Base-by-base conservation (phyloP, 2,113 vertebrate genomes). In the Apaloderma vittatum region DNA sequence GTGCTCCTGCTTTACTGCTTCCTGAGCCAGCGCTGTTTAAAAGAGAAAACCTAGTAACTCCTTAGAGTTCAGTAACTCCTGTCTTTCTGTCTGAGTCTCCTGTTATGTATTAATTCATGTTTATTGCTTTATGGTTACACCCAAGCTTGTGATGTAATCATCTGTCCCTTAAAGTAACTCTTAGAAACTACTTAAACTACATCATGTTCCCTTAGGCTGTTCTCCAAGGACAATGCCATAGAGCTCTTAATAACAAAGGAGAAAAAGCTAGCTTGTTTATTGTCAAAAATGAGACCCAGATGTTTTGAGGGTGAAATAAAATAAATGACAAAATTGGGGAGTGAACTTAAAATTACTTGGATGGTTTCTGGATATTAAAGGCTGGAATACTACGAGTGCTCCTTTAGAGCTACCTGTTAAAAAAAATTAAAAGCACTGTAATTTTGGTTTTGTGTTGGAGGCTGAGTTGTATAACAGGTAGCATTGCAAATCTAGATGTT, bases 221-320 rank as follows among this genome's bases (percentile, higher is more conserved):
- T 94, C 84, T 94, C 59, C 51, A 68, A 85, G 93, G 88, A 89
- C 12, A 46, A 68, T 94, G 48, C 76, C 65, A 19, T 1, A 12
- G 54, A 96, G 84, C 71, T 75, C 71, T 79, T 49, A 78, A 76
- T 54, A 95, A 24, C 67, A 88, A 58, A 78, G 68, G 40, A 58
- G n/a, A 16, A 95, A 85, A 94, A 88, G 54, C 78, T 51, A 91
- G 93, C 87, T 95, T 97, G 93, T 70, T 96, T 84, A 80, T 94
- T 97, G 95, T 84, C 65, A 90, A 67, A 97, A 97, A 98, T 86
- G 91, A 97, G 96, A 95, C 72, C 75, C 97, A 97, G 96, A 96
- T 98, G 96, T 97, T 95, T 81, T 93, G 95, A 96, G 86, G 54
- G 81, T 94, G 95, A 94, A 97, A 91, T 85, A 92, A 83, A 96